Evolutionary conservation across 2,113 vertebrate species (phyloP).

Genomic region (Nesogale talazaci): DNA sequence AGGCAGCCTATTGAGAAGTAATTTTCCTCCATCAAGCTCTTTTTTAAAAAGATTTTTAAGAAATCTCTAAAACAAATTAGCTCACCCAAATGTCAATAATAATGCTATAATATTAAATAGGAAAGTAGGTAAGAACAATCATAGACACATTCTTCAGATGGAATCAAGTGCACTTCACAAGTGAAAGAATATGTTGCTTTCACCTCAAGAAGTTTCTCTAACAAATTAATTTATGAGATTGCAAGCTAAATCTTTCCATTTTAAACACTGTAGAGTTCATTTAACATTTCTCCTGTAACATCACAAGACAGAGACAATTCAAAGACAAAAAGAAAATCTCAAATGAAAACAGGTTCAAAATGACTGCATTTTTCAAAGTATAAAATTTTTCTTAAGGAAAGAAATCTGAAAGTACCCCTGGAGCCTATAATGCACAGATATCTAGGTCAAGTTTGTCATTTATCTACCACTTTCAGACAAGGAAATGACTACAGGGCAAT

Average conservation of each 20-base stretch:
- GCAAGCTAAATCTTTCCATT: background rate
- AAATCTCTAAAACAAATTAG: slow-evolving; percentile 1
- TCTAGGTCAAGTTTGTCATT: slow-evolving; percentile 68
- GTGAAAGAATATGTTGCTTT: background rate
- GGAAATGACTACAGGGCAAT: slow-evolving; percentile 55
- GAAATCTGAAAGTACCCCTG: slow-evolving; percentile 57
- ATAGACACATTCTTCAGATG: background rate
- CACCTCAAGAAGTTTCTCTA: slow-evolving; percentile 37
- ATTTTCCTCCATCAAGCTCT: background rate
- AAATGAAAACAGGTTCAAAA: slow-evolving; percentile 41
- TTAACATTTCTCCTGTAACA: slow-evolving; percentile 48
- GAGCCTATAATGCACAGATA: slow-evolving; percentile 60
- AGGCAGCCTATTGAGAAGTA: background rate
- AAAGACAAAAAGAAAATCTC: background rate
- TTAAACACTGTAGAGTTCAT: slow-evolving; percentile 8
- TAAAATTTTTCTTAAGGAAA: slow-evolving; percentile 51
- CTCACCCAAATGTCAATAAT: background rate
- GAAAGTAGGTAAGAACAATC: background rate
- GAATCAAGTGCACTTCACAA: slow-evolving; percentile 49
- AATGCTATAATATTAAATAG: background rate
- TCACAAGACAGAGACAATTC: slow-evolving; percentile 25
- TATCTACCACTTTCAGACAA: slow-evolving; percentile 66
- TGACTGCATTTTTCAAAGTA: slow-evolving; percentile 27
- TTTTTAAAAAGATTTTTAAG: background rate
- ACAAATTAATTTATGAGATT: slow-evolving; percentile 4